Conservation (phyloP, 1,140 invertebrate genomes). For the Sinella curviseta region DNA sequence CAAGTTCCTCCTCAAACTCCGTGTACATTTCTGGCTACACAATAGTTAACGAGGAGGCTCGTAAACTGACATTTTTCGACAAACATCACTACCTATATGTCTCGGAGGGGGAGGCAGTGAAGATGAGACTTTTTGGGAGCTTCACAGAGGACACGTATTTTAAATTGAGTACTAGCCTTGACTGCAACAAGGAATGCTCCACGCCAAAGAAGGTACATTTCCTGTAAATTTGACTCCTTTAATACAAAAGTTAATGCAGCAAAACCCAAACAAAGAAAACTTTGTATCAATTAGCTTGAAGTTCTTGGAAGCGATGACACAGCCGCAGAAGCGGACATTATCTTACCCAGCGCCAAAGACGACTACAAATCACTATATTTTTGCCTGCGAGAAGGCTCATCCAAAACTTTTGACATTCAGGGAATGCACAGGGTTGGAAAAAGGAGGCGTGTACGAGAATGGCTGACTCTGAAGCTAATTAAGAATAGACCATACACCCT, state of each 20-base stretch:
- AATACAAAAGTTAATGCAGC: too few relatives aligned
- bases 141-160: background rate
- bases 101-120: too few relatives aligned
- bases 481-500: constrained; percentile 49
- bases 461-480: constrained; percentile 4
- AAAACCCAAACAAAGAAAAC: too few relatives aligned
- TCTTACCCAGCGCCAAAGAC: background rate
- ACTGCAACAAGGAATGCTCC: too few relatives aligned
- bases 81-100: background rate
- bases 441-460: constrained; percentile 51
- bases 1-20: background rate
- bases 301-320: too few relatives aligned
- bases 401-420: background rate
- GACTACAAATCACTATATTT: background rate
- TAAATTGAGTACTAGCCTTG: background rate
- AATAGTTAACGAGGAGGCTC: constrained; percentile 44
- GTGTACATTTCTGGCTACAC: background rate
- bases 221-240: background rate
- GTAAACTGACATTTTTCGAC: constrained; percentile 65
- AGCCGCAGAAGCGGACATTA: background rate
- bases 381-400: background rate
- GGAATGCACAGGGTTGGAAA: background rate
- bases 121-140: too few relatives aligned
- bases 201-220: background rate
- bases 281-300: too few relatives aligned